A percentile compares a stretch with the other conserved stretches of the same genome.
phyloP scores from a whole-genome alignment of 2,113 vertebrate species.

The Orthochromis malagaraziensis region DNA sequence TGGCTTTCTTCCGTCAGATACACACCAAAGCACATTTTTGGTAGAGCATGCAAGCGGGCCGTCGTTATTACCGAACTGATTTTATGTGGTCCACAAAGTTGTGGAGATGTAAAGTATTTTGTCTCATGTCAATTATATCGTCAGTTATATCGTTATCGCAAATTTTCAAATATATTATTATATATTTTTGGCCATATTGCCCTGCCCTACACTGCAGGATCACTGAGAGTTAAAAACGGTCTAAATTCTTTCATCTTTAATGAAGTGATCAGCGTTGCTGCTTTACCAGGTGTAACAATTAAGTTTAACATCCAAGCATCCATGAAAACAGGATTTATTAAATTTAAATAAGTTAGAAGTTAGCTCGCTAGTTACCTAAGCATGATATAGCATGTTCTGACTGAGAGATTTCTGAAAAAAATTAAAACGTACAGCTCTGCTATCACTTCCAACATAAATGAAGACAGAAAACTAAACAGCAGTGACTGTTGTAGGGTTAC shows the following conservation, averaged over 20 bases:
- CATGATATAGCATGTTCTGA: neutral
- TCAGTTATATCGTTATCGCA: neutral
- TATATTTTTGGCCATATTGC: neutral
- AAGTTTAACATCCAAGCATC: neutral
- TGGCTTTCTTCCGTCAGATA: neutral
- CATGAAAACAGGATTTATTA: neutral
- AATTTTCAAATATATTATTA: neutral
- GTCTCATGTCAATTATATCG: neutral
- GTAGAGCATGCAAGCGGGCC: neutral
- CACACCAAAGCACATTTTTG: neutral
- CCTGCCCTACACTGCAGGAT: neutral
- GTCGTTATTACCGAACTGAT: neutral
- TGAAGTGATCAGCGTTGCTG: neutral
- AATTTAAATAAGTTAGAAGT: neutral
- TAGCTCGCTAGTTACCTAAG: neutral
- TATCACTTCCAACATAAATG: neutral
- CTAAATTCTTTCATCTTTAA: neutral
- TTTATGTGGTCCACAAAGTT: neutral
- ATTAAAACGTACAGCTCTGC: neutral
- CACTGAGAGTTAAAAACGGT: neutral
- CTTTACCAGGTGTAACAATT: neutral
- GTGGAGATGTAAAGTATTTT: neutral
- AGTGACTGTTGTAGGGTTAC: neutral
- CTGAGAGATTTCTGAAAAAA: neutral
- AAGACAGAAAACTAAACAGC: neutral